A percentile compares a stretch with the other conserved stretches of the same genome.
Conservation (phyloP, 2,888 invertebrate species). For the Arrhopalites spinosus region DNA sequence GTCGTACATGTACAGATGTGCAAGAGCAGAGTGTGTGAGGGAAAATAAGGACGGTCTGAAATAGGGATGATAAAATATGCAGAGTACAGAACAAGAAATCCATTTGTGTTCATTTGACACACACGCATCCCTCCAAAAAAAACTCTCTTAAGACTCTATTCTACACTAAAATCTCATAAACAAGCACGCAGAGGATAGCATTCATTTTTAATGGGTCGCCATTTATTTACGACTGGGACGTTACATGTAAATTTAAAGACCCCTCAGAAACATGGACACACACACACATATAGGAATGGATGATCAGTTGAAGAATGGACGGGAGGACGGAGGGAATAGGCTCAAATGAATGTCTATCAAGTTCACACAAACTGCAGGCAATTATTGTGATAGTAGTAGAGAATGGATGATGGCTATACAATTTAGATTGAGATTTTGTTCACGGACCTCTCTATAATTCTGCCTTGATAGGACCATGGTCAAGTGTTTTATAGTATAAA, state of each 20-base stretch:
- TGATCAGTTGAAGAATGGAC: not conserved
- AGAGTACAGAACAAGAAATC: no score
- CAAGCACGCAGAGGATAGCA: not conserved
- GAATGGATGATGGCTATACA: not conserved
- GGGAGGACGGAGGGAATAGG: not conserved
- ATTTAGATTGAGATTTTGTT: constrained; percentile 5
- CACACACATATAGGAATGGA: not conserved
- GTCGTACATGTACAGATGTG: no score
- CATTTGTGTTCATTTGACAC: not conserved
- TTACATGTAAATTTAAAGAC: constrained; percentile 7
- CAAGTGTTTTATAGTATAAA: no score
- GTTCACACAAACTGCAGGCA: constrained; percentile 12
- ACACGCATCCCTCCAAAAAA: not conserved
- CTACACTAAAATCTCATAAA: constrained; percentile 1
- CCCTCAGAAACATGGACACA: not conserved
- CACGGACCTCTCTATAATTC: not conserved
- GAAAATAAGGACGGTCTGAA: no score
- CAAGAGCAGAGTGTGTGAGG: no score
- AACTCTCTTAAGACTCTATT: no score
- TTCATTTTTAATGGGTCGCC: constrained; percentile 40
- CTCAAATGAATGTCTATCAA: constrained; percentile 19
- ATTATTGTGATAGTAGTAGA: not conserved
- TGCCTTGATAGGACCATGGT: no score
- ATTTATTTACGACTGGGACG: constrained; percentile 37
- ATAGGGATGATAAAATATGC: no score